Percentiles rank a stretch among this genome's conserved stretches.
Conservation (phyloP, 2,888 invertebrate genomes). For the Drosophila glabriapex region DNA sequence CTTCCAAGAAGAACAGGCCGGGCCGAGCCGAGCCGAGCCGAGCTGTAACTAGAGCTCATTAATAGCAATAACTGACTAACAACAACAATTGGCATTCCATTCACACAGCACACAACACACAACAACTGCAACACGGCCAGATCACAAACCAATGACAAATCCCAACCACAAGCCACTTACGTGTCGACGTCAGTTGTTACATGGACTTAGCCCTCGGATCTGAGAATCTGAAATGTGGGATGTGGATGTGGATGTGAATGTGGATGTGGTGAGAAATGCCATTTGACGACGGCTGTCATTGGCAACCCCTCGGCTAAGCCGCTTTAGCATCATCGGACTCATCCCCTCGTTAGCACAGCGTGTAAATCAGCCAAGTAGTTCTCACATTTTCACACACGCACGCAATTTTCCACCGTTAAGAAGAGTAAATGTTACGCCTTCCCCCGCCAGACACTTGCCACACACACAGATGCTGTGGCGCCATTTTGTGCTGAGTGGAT, state of each 20-base stretch:
- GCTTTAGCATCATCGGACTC: conserved; percentile 40
- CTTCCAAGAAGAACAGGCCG: conserved; percentile 57
- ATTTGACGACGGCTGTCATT: conserved; percentile 41
- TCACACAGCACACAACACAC: conserved; percentile 22
- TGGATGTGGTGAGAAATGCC: conserved; percentile 34
- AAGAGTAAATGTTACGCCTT: conserved; percentile 55
- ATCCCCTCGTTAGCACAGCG: conserved; percentile 82
- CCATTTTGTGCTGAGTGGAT: conserved; percentile 74
- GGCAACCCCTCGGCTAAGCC: conserved; percentile 45
- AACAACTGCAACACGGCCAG: neutral
- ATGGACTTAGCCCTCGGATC: conserved; percentile 24
- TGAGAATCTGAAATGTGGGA: conserved; percentile 19
- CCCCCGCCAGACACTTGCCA: conserved; percentile 52
- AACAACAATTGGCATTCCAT: conserved; percentile 59
- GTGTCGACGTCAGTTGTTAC: conserved; percentile 67
- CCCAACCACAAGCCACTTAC: conserved; percentile 66
- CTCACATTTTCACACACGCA: conserved; percentile 60
- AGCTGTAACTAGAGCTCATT: conserved; percentile 62
- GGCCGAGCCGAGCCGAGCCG: neutral
- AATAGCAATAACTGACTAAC: conserved; percentile 61
- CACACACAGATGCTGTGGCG: conserved; percentile 61
- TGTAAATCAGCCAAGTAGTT: conserved; percentile 66
- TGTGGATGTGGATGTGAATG: conserved; percentile 11
- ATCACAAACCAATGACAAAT: conserved; percentile 54
- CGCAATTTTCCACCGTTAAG: conserved; percentile 49